Conservation (phyloP, 2,888 invertebrate genomes). For the Tenodera sinensis region DNA sequence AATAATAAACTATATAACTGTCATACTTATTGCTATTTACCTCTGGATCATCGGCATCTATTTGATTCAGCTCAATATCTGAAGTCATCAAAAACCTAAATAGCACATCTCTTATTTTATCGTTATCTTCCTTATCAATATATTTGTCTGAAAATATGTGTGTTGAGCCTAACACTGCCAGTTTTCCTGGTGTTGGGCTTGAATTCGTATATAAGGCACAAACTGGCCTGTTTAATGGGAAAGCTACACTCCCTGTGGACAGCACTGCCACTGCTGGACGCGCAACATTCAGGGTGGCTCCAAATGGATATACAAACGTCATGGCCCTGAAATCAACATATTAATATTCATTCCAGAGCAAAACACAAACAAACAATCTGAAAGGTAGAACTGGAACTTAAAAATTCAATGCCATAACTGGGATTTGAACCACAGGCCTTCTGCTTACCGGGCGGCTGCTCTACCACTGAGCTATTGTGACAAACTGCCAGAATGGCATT, state of each 20-base stretch:
- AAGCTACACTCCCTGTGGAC: slow-evolving; percentile 89
- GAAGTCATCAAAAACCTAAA: slow-evolving; percentile 72
- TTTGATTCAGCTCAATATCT: slow-evolving; percentile 64
- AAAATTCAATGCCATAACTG: too few relatives aligned
- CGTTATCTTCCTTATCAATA: slow-evolving; percentile 90
- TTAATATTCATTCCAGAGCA: neutral
- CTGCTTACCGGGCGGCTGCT: too few relatives aligned
- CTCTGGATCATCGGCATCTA: slow-evolving; percentile 93
- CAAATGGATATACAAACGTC: slow-evolving; percentile 90
- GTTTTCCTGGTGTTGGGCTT: slow-evolving; percentile 48
- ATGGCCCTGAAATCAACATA: slow-evolving; percentile 47
- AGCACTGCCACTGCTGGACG: slow-evolving; percentile 85
- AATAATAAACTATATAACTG: too few relatives aligned
- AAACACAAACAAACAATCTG: neutral
- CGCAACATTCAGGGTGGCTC: slow-evolving; percentile 89
- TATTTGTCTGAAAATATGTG: slow-evolving; percentile 92
- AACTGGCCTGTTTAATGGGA: slow-evolving; percentile 89
- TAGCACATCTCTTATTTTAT: slow-evolving; percentile 81
- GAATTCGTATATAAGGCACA: slow-evolving; percentile 74
- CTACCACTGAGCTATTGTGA: too few relatives aligned
- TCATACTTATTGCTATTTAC: slow-evolving; percentile 47
- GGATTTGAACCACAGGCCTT: too few relatives aligned
- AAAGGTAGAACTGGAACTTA: too few relatives aligned
- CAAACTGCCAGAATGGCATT: too few relatives aligned
- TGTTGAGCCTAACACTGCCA: slow-evolving; percentile 88